phyloP scores from a whole-genome alignment of 2,113 vertebrate species.

The Calcarius ornatus region DNA sequence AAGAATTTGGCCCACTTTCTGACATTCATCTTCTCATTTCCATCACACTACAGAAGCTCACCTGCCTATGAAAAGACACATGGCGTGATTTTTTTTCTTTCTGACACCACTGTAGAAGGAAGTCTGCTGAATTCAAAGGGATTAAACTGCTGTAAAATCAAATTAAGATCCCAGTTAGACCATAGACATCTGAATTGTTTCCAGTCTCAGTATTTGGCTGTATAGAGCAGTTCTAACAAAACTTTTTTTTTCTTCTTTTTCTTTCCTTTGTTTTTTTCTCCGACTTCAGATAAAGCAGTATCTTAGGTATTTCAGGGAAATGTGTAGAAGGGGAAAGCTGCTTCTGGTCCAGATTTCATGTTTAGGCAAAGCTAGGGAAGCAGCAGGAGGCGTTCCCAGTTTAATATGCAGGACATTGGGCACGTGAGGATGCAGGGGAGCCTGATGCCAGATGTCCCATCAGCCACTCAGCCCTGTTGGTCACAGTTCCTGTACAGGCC shows the following conservation, averaged over 20 bases:
- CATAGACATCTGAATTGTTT: constrained; percentile 54
- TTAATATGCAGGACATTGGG: neutral
- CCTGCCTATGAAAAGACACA: constrained; percentile 61
- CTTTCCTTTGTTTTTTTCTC: neutral
- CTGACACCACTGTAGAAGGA: constrained; percentile 49
- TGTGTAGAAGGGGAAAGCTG: neutral
- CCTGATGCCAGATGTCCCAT: neutral
- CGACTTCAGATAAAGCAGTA: neutral
- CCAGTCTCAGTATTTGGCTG: constrained; percentile 43
- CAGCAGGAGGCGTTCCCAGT: neutral
- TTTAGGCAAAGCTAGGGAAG: neutral
- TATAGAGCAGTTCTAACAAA: neutral
- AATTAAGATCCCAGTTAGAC: constrained; percentile 53
- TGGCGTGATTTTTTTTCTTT: constrained; percentile 28
- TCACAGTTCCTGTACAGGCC: neutral
- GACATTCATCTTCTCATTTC: constrained; percentile 65
- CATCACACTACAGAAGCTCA: constrained; percentile 66
- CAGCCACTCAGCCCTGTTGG: neutral
- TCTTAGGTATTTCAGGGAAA: neutral
- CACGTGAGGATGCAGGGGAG: neutral
- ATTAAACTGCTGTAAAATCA: constrained; percentile 65
- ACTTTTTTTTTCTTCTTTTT: neutral
- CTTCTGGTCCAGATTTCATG: neutral
- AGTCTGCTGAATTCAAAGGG: constrained; percentile 49
- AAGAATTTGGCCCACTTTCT: constrained; percentile 66